phyloP scores from a whole-genome alignment of 2,888 invertebrate genomes.

The Nephrotoma appendiculata region DNA sequence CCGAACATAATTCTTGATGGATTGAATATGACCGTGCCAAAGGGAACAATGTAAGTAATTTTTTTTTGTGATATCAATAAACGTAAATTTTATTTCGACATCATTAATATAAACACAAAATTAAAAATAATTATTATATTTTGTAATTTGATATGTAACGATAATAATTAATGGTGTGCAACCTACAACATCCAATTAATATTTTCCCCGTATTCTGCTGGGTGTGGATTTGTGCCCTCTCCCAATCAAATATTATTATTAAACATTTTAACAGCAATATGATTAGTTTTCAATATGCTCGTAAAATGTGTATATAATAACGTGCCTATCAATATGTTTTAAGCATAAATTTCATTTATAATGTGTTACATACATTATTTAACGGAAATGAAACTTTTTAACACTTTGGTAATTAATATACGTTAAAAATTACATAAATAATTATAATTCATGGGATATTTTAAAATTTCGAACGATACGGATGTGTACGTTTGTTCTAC shows the following conservation, averaged over 20 bases:
- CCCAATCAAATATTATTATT: no score
- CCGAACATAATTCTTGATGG: conserved; percentile 73
- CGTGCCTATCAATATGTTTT: not conserved
- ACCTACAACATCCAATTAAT: not conserved
- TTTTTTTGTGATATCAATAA: not conserved
- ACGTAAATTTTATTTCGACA: not conserved
- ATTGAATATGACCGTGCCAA: conserved; percentile 83
- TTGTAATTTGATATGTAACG: not conserved
- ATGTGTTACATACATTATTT: not conserved
- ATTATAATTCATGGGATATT: not conserved
- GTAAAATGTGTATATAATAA: not conserved
- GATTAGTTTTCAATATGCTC: not conserved
- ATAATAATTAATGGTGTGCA: not conserved
- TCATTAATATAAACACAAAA: not conserved
- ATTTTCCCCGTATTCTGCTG: no score
- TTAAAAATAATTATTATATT: not conserved
- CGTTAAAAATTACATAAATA: not conserved
- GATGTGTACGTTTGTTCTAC: not conserved
- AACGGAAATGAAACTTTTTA: not conserved
- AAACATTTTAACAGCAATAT: no score
- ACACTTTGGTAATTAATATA: not conserved
- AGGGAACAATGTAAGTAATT: conserved; percentile 69
- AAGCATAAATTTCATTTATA: not conserved
- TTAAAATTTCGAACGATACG: not conserved
- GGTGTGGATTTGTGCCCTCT: no score